Base-by-base conservation (phyloP, 2,797 vertebrate genomes). In the Tachyglossus aculeatus region DNA sequence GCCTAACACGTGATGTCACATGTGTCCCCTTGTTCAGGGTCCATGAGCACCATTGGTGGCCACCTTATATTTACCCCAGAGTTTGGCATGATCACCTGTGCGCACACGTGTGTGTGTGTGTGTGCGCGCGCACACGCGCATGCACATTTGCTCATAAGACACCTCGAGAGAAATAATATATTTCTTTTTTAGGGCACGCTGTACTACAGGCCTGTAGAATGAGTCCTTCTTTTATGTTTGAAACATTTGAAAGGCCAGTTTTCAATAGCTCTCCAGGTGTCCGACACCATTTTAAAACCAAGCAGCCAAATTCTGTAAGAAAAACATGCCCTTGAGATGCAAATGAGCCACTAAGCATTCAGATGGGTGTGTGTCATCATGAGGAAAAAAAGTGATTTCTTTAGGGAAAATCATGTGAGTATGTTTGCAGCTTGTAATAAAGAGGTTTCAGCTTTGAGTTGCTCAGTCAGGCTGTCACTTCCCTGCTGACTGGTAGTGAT, bases 401-500 rank as follows among this genome's bases (percentile, higher is more conserved):
- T 27, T 25, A 10, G 16, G 13, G 43, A 13, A 24, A 24, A 24
- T 9, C n/a, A 40, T 41, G 19, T 34, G 19, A n/a, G 16, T 31
- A n/a, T 24, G 54, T 39, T 58, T 76, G 21, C 22, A 56, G 41
- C 50, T 25, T 55, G 41, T 41, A 66, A 45, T 50, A 36, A 45
- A 71, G 66, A 66, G 66, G 31, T 24, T 68, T 77, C 59, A 67
- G 9, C 25, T 48, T 29, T 48, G 25, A 48, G 56, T 32, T 78
- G 52, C 39, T 29, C 40, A 64, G 34, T 74, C 71, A 68, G 32
- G 62, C 67, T 74, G 62, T 58, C 68, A 81, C 75, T 72, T 69
- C 34, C 38, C 69, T 56, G 69, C 56, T 64, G 64, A 72, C 72
- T 44, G 31, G n/a, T n/a, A n/a, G n/a, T n/a, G n/a, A n/a, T 19